Percentiles rank a stretch among this genome's conserved stretches.
phyloP scores from a whole-genome alignment of 92 coral and sea anemone species.

The Galaxea fascicularis region DNA sequence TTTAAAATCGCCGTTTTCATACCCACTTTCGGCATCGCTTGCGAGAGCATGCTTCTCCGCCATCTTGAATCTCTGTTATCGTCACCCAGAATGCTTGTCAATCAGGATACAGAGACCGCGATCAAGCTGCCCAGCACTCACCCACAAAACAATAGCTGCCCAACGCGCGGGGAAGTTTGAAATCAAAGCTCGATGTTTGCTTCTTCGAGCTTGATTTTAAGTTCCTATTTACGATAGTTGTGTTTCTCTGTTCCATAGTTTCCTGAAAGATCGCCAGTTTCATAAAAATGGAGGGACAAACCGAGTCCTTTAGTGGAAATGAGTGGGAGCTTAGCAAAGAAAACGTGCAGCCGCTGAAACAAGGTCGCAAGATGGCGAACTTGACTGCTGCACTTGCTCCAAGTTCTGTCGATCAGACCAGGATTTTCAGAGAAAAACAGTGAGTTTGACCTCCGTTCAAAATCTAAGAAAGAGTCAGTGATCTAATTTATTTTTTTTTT shows the following conservation, averaged over 20 bases:
- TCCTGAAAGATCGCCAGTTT: neutral
- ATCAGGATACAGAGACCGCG: neutral
- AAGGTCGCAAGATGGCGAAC: constrained; percentile 93
- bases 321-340: constrained; percentile 99
- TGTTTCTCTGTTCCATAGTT: neutral
- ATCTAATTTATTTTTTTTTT: neutral
- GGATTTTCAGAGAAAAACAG: constrained; percentile 88
- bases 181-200: constrained; percentile 32
- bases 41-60: constrained; percentile 76
- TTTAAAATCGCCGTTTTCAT: constrained; percentile 62
- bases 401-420: constrained; percentile 81
- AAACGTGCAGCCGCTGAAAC: constrained; percentile 94
- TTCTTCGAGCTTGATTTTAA: constrained; percentile 14
- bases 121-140: constrained; percentile 25
- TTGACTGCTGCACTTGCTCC: constrained; percentile 89
- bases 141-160: neutral
- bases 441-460: constrained; percentile 47
- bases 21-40: constrained; percentile 57
- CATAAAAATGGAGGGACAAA: constrained; percentile 63
- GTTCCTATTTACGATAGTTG: constrained; percentile 13
- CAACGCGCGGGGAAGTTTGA: constrained; percentile 79
- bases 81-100: constrained; percentile 23
- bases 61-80: constrained; percentile 1
- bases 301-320: constrained; percentile 69
- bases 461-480: neutral